These are phyloP conservation scores for Hyaena hyaena DNA, from an alignment of 2,113 vertebrate species.

Conservation along the genomic window DNA sequence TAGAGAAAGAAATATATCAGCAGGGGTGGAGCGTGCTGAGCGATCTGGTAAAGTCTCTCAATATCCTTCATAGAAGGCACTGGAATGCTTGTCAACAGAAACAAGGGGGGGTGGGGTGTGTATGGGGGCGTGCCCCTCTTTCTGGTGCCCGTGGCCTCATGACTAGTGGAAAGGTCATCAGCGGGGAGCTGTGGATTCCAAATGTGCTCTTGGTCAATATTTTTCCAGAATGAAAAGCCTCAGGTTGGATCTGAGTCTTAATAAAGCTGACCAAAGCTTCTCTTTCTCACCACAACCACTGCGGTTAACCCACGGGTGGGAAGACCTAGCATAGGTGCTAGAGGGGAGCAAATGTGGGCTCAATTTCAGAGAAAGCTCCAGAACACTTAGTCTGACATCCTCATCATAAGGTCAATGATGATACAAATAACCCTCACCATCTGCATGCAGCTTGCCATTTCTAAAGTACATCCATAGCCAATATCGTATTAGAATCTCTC, in stretches of 20 bases:
- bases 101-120: not conserved
- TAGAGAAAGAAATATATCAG: too few relatives aligned
- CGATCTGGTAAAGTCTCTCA: not conserved
- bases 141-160: not conserved
- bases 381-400: constrained; percentile 38
- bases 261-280: not conserved
- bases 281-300: not conserved
- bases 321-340: not conserved
- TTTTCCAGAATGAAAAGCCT: not conserved
- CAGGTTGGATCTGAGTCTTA: not conserved
- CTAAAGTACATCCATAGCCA: not conserved
- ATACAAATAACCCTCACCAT: constrained; percentile 27
- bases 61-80: not conserved
- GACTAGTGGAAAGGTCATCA: not conserved
- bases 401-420: not conserved
- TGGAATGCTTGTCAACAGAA: not conserved
- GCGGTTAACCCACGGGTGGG: not conserved
- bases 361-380: constrained; percentile 5
- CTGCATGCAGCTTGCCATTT: not conserved
- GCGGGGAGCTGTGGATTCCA: not conserved
- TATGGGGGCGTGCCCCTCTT: not conserved
- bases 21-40: too few relatives aligned
- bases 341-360: not conserved
- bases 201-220: not conserved
- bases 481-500: not conserved